These are phyloP conservation scores for Podarcis siculus DNA, from an alignment of 2,797 vertebrate species.

Conservation along the genomic window DNA sequence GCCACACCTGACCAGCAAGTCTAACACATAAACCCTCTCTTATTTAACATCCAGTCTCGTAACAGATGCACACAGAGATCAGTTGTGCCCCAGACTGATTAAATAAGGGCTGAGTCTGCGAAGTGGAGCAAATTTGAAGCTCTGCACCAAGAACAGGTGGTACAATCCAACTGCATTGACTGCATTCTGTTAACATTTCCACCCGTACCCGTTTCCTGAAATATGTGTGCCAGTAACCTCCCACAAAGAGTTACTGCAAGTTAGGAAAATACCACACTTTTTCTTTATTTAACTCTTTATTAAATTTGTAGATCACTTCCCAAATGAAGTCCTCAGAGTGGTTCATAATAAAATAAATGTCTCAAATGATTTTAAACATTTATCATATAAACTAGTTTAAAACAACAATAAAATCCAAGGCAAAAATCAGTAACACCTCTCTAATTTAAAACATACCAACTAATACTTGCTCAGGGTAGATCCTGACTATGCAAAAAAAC, in stretches of 20 bases:
- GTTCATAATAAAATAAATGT: neutral
- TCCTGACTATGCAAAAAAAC: neutral
- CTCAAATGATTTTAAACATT: neutral
- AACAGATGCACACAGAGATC: neutral
- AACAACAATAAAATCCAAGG: neutral
- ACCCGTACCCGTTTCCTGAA: neutral
- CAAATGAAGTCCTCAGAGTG: neutral
- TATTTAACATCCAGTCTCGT: too few relatives aligned
- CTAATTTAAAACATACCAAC: neutral
- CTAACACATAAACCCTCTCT: too few relatives aligned
- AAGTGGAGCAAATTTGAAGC: neutral
- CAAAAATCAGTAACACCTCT: neutral
- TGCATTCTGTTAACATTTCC: neutral
- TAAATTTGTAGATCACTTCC: neutral
- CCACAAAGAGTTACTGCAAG: neutral
- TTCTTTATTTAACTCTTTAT: neutral
- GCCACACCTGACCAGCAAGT: too few relatives aligned
- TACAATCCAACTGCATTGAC: neutral
- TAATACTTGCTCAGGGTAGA: neutral
- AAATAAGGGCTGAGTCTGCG: neutral
- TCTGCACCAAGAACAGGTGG: neutral
- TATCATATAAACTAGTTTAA: too few relatives aligned
- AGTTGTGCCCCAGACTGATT: neutral
- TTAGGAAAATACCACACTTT: neutral
- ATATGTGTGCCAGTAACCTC: neutral